Base-by-base conservation (phyloP, 2,113 vertebrate genomes). In the Oxyura jamaicensis region DNA sequence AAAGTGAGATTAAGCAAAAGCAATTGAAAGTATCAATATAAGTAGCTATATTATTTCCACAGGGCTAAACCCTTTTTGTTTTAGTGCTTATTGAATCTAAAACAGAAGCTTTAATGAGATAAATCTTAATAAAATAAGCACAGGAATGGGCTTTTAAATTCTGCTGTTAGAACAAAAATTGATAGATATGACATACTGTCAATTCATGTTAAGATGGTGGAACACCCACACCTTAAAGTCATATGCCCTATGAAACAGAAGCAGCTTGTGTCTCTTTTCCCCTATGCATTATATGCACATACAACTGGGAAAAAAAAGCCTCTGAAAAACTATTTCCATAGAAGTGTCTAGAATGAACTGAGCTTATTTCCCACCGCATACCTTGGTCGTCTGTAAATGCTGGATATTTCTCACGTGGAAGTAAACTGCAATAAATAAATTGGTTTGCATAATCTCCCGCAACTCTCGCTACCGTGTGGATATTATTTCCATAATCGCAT, bases 341-440 rank as follows among this genome's bases (percentile, higher is more conserved):
- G 18, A 85, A 83, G 33, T 6, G 36, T 25, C 59, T 44, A 59
- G 46, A 69, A 72, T 3, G 6, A 68, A 29, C 2, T 0, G 7
- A 62, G 46, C 11, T 85, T 26, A 13, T 73, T 36, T 46, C 56
- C 46, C 18, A 42, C 71, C 44, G 42, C 96, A 50, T 86, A 99
- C 99, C 99, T 97, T 98, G 98, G 89, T 98, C 97, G 1, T 94
- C 92, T 17, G 91, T 97, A 98, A 98, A 99, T 50, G 63, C 42
- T 36, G 97, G 98, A 87, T 99, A 99, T 74, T 91, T 98, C 50
- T 98, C 94, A 5, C 63, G 97, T 12, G 98, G 98, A 86, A 99
- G 98, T 75, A 99, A 98, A 67, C 98, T 98, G 86, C 99, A 99
- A 46, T 99, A 99, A 97, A 99, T 98, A 79, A 99, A 99, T 63